Base-by-base conservation (phyloP, 1,140 invertebrate genomes). In the Drosophila gunungcola region DNA sequence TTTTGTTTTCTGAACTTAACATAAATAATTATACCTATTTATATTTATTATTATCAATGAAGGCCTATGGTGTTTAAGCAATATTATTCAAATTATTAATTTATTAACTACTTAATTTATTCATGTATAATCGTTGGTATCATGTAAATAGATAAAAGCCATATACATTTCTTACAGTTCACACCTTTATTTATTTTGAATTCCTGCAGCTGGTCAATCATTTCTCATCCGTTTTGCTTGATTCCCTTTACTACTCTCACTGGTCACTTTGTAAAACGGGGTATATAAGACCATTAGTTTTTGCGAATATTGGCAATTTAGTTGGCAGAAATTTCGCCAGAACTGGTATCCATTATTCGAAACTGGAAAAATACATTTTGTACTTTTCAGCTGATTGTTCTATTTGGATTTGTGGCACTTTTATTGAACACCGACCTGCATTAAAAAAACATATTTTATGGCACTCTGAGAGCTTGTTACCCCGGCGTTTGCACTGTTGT, bases 361-460 rank as follows among this genome's bases (percentile, higher is more conserved):
- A 11, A 9, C 43, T 6, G 13, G 11, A n/a, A 32, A 25, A 32
- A 6, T 27, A 13, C 10, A 0, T 64, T 11, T 36, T 11, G 32
- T 16, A 36, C 10, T 51, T 13, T 32, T 12, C n/a, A 10, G 58
- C 16, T 12, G 29, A 25, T 4, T 11, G 46, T 65, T 61, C 48
- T 58, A 52, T 73, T 68, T 85, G 64, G 53, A 81, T 63, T 86
- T 81, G 68, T 74, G 52, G 64, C 77, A 85, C 73, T 86, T 81
- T 82, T 53, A 78, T 78, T 64, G 78, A 85, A 86, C 78, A 78
- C 57, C 54, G 64, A 68, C 43, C 74, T 82, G 83, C 74, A 88
- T 86, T 86, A 82, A 78, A 86, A 85, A 88, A 88, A 82, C 83
- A 82, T 82, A 75, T 68, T 88, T 86, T 82, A 88, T 86, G 43